phyloP scores from a whole-genome alignment of 2,797 vertebrate genomes.

The Pangasius sanitwongsei region DNA sequence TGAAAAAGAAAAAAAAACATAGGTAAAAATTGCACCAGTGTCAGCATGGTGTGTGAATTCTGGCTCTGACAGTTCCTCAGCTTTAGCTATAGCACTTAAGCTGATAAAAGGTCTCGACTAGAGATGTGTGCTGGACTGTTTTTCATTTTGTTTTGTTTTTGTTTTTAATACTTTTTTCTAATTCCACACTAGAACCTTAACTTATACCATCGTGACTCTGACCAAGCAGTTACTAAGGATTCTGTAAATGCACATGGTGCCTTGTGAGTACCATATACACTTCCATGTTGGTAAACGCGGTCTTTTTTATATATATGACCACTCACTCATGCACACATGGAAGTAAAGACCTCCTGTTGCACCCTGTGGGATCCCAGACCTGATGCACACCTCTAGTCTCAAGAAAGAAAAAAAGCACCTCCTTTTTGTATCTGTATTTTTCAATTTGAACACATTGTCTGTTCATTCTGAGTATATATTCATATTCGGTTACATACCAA shows the following conservation, averaged over 20 bases:
- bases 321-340: neutral
- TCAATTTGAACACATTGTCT: neutral
- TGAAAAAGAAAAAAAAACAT: neutral
- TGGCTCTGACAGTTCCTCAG: neutral
- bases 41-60: neutral
- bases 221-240: neutral
- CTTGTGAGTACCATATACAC: neutral
- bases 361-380: neutral
- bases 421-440: neutral
- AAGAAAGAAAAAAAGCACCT: neutral
- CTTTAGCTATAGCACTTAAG: neutral
- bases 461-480: neutral
- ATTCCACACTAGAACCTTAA: neutral
- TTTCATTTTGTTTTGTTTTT: too few relatives aligned
- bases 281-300: neutral
- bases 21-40: neutral
- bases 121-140: neutral
- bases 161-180: neutral
- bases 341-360: neutral
- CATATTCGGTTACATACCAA: neutral
- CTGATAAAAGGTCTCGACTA: neutral
- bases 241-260: neutral
- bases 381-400: neutral
- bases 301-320: neutral
- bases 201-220: neutral